A percentile compares a stretch with the other conserved stretches of the same genome.
These are phyloP conservation scores for Mamestra brassicae DNA, from an alignment of 2,888 invertebrate genomes.

Conservation along the genomic window DNA sequence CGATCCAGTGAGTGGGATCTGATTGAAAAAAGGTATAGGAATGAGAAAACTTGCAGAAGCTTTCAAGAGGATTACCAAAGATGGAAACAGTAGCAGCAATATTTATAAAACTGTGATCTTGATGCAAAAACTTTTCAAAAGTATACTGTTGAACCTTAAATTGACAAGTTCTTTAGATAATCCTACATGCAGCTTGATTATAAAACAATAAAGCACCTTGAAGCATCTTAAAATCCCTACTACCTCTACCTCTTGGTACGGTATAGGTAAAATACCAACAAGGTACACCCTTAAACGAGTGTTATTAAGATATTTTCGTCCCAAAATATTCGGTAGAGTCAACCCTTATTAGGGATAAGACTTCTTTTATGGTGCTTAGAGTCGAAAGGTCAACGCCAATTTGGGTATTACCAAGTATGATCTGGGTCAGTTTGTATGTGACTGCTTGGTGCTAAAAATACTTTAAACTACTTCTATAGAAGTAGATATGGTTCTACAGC, in stretches of 20 bases:
- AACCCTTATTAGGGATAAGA: conserved; percentile 46
- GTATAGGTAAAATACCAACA: background rate
- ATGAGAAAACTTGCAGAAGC: background rate
- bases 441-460: background rate
- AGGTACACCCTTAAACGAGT: background rate
- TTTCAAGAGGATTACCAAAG: background rate
- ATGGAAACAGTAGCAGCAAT: background rate
- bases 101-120: background rate
- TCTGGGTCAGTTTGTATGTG: conserved; percentile 11
- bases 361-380: conserved; percentile 8
- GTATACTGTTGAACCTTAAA: background rate
- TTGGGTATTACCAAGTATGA: conserved; percentile 19
- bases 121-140: background rate
- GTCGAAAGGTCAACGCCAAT: conserved; percentile 22
- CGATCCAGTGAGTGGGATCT: background rate
- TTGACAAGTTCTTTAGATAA: background rate
- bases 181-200: background rate
- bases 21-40: background rate
- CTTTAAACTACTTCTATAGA: background rate
- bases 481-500: background rate
- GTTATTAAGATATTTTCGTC: background rate
- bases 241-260: background rate
- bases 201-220: background rate
- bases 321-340: background rate
- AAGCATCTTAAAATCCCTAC: background rate